These are phyloP conservation scores for Neolamprologus fasciatus DNA, from an alignment of 2,113 vertebrate genomes.

Conservation along the genomic window DNA sequence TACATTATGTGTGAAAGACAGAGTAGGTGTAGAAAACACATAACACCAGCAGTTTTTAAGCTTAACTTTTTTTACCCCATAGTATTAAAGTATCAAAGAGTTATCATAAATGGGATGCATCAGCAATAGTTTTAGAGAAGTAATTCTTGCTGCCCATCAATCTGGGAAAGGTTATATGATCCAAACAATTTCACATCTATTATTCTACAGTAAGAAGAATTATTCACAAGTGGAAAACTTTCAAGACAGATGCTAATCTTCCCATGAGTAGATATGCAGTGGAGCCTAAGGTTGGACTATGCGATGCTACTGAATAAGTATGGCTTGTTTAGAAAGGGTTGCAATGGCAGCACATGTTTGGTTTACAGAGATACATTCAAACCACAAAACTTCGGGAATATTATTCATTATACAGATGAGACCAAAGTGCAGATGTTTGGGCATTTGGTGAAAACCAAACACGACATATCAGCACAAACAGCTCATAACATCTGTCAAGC, in stretches of 20 bases:
- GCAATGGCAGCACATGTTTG: neutral
- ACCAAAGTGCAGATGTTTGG: neutral
- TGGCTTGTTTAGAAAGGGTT: neutral
- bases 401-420: neutral
- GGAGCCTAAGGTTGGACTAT: neutral
- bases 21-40: neutral
- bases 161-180: neutral
- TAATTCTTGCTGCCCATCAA: neutral
- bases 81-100: neutral
- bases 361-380: neutral
- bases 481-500: neutral
- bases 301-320: neutral
- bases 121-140: neutral
- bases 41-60: neutral
- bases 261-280: neutral
- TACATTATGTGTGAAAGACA: neutral
- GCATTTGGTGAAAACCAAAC: neutral
- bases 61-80: accelerated
- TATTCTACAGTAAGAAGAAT: neutral
- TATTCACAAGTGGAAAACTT: neutral
- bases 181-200: neutral
- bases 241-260: neutral
- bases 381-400: neutral
- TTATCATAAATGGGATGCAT: neutral
- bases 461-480: neutral